Conservation (phyloP, 2,113 vertebrate species). For the Chionis minor region DNA sequence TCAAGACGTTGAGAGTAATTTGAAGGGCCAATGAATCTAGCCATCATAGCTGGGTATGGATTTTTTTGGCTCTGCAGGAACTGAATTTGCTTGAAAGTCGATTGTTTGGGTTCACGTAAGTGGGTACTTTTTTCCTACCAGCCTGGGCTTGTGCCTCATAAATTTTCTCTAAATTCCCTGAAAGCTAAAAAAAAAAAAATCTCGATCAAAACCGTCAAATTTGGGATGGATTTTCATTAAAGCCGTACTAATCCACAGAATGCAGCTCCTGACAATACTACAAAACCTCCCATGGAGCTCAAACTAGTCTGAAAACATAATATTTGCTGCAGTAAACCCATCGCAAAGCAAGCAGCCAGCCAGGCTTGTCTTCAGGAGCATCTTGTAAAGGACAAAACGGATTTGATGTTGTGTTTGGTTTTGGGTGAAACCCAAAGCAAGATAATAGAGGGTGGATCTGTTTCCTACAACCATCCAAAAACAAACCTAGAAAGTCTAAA, state of each 20-base stretch:
- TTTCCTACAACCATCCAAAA: background rate
- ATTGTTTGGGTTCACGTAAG: background rate
- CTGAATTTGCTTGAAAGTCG: background rate
- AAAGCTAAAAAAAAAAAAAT: background rate
- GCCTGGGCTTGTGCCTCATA: background rate
- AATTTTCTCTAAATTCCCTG: background rate
- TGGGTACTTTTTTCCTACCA: background rate
- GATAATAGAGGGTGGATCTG: background rate
- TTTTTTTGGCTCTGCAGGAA: background rate
- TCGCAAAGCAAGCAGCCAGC: background rate
- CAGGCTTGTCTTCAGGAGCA: background rate
- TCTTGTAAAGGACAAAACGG: background rate
- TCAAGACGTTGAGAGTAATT: background rate
- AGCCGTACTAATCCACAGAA: background rate
- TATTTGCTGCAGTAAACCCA: background rate
- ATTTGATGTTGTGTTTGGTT: background rate
- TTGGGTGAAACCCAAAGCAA: background rate
- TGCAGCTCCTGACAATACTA: background rate
- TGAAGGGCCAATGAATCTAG: background rate
- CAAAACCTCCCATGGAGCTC: background rate
- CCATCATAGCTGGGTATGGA: background rate
- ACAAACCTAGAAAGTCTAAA: constrained; percentile 9
- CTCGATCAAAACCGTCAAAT: background rate
- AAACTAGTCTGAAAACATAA: background rate
- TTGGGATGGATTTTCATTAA: background rate